Base-by-base conservation (phyloP, 1,140 invertebrate species). In the Euschistus heros region DNA sequence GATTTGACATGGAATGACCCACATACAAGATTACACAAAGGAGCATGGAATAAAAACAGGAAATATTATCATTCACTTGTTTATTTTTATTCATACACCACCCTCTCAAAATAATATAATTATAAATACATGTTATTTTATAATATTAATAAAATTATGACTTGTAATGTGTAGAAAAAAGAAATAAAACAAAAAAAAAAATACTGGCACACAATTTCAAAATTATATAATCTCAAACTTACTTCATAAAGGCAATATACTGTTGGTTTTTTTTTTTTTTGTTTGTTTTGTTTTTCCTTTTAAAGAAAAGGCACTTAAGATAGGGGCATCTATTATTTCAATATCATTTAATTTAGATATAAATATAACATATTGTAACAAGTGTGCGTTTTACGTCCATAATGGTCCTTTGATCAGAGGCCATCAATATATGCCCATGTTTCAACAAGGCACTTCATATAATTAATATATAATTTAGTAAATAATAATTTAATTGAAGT, bases 111-210 rank as follows among this genome's bases (percentile, higher is more conserved):
- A 57, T 57, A 57, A 57, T 57, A 57, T 22, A 50, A 20, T 50
- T 50, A 50, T 57, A 57, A 57, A 24, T 57, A 57, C 15, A 57
- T 57, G 54, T 57, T 57, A 57, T 57, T 57, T 24, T 18, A 22
- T 57, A 57, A 57, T 57, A 57, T 24, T 57, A 57, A 24, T 24
- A 57, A 5, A 57, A 57, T 57, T 26, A 57, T 57, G 54, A 57
- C 54, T 57, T 57, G n/a, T 57, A 57, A 4, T 37, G 33, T 37
- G 33, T 37, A 37, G 33, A 37, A 37, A 37, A n/a, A 37, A 30
- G 30, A 30, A 30, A 30, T 30, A 30, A 30, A 30, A 55, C 22
- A 14, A 55, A 4, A 24, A 57, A 57, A 57, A 57, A 24, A 24
- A 20, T 57, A 57, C 54, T 57, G 54, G 54, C 54, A 57, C 54